Base-by-base conservation (phyloP, 53 echinoderm and acorn worm genomes). In the Echinarachnius parma region DNA sequence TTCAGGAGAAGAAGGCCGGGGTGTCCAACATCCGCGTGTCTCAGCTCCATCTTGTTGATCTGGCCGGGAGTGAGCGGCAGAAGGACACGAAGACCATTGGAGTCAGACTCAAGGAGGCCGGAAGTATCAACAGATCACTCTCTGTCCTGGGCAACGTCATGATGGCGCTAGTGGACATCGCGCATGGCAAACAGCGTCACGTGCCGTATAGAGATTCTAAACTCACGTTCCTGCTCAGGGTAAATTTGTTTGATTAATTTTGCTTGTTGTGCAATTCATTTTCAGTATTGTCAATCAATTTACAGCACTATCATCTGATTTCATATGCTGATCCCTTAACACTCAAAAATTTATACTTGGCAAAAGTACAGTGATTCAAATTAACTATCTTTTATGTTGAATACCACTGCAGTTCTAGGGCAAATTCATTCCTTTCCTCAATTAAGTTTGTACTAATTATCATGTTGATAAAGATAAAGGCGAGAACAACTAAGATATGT, bases 141-240 rank as follows among this genome's bases (percentile, higher is more conserved):
- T 91, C 91, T 42, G 79, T 82, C 36, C 82, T 96, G 0, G 96
- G 96, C 32, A 87, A 91, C 62, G 96, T 96, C 36, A 96, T 96
- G 55, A 96, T 86, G 61, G 96, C 96, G 0, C 66, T 96, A 31
- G 96, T 96, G 8, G 96, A 96, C 60, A 88, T 96, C 11, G 88
- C 85, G 10, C 96, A 96, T 46, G 91, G 91, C 34, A 96, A 96
- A 61, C 75, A 67, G 14, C 68, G 96, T 53, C 84, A 91, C 48
- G 91, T 96, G 16, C 96, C 96, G 0, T 96, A 96, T 77, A 78
- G 96, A 61, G 90, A 96, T 39, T 96, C 96, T 20, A 96, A 96
- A 36, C 87, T 96, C 26, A 96, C 87, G 70, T 96, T 96, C 62
- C 70, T 96, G 33, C 85, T 96, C 0, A 78, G 96, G 91, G 96